phyloP scores from a whole-genome alignment of 2,113 vertebrate genomes.

The Cephalopterus ornatus region DNA sequence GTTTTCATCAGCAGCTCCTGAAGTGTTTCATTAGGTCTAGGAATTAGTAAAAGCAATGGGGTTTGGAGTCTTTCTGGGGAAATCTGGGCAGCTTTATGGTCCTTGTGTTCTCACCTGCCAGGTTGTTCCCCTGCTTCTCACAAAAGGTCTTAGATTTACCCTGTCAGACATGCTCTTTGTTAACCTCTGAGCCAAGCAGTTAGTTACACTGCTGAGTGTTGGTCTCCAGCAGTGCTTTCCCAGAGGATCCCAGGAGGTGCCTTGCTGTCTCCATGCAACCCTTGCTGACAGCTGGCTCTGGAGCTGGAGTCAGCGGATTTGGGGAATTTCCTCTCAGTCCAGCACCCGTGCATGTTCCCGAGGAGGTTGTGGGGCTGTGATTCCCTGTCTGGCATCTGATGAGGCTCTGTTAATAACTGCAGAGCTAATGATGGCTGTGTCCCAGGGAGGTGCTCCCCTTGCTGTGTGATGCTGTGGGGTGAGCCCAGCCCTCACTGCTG shows the following conservation, averaged over 20 bases:
- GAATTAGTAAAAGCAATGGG: neutral
- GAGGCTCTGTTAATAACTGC: neutral
- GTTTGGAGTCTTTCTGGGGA: neutral
- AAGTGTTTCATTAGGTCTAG: no score
- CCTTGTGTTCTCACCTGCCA: accelerated
- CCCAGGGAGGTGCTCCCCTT: neutral
- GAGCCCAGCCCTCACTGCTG: neutral
- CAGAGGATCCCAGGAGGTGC: accelerated
- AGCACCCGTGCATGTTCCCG: accelerated
- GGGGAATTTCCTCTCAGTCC: neutral
- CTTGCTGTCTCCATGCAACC: neutral
- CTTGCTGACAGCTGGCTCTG: accelerated
- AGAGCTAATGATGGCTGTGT: accelerated
- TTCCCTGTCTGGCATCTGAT: accelerated
- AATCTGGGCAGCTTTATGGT: no score
- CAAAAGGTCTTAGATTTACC: accelerated
- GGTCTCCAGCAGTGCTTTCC: neutral
- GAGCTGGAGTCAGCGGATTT: neutral
- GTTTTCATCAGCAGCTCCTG: neutral
- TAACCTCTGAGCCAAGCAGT: neutral
- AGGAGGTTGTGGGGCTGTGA: neutral
- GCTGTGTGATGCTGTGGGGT: accelerated
- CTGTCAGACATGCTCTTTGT: neutral
- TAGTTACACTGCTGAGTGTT: accelerated
- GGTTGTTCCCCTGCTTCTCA: neutral